Evolutionary conservation across 53 echinoderm and acorn worm species (phyloP).

Genomic region (Astropecten irregularis): DNA sequence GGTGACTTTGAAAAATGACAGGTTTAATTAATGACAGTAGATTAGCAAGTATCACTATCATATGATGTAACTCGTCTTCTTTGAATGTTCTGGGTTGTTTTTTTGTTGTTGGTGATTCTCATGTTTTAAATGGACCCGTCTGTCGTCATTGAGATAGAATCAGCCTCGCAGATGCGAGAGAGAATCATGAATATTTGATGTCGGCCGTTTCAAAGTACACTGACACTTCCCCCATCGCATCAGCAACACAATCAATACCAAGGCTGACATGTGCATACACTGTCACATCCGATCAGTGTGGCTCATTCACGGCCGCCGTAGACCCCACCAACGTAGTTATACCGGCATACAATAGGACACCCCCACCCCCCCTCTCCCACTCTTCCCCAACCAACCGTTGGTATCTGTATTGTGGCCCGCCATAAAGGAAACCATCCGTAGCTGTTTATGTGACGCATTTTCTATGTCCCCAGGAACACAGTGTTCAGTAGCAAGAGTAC

Average conservation of each 20-base stretch:
- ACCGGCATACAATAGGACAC: too few species aligned
- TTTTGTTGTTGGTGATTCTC: too few species aligned
- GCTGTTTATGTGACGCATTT: conserved; percentile 31
- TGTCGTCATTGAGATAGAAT: too few species aligned
- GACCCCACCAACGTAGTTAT: too few species aligned
- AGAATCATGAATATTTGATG: conserved; percentile 45
- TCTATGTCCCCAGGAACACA: not conserved
- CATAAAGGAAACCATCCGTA: conserved; percentile 21
- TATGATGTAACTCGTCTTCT: too few species aligned
- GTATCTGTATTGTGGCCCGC: conserved; percentile 12
- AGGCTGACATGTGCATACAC: conserved; percentile 12
- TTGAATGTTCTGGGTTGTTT: too few species aligned
- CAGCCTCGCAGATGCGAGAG: not conserved
- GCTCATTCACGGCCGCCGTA: not conserved
- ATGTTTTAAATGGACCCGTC: too few species aligned
- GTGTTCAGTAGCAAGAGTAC: conserved; percentile 28
- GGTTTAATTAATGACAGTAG: not conserved
- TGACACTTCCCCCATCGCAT: conserved; percentile 9
- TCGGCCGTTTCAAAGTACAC: conserved; percentile 40
- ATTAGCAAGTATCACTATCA: not conserved
- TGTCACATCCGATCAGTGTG: conserved; percentile 2
- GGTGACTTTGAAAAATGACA: not conserved
- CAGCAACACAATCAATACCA: conserved; percentile 1
- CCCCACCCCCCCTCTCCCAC: not conserved
- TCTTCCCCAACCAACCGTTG: conserved; percentile 1